These are phyloP conservation scores for Melanophora roralis DNA, from an alignment of 2,888 invertebrate species.

Conservation along the genomic window DNA sequence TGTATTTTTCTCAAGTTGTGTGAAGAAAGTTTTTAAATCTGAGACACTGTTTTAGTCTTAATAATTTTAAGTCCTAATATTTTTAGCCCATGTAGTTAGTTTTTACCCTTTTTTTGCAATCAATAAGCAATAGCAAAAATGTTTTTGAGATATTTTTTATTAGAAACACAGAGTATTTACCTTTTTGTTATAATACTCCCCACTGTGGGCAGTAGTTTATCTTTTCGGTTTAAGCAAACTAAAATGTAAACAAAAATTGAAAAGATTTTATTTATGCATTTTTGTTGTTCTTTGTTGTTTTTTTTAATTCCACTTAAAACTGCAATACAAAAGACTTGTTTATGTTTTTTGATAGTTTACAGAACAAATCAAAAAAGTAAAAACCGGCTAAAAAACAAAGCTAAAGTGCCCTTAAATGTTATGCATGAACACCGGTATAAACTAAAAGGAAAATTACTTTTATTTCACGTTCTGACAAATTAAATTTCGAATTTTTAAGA, in stretches of 20 bases:
- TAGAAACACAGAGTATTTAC: too few relatives aligned
- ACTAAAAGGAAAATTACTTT: background rate
- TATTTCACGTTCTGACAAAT: background rate
- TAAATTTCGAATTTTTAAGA: background rate
- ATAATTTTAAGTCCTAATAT: too few relatives aligned
- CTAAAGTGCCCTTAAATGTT: background rate
- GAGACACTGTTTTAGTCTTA: too few relatives aligned
- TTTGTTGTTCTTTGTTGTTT: constrained; percentile 17
- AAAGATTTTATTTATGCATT: too few relatives aligned
- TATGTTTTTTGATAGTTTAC: constrained; percentile 2
- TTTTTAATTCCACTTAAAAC: background rate
- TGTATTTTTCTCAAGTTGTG: too few relatives aligned
- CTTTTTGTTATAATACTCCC: too few relatives aligned
- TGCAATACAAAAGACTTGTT: constrained; percentile 27
- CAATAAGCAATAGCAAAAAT: too few relatives aligned
- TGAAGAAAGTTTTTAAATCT: too few relatives aligned
- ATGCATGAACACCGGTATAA: background rate
- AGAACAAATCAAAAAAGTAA: constrained; percentile 5
- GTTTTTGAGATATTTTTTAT: too few relatives aligned
- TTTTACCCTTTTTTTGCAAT: too few relatives aligned
- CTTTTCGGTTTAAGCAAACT: background rate
- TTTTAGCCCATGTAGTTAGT: too few relatives aligned
- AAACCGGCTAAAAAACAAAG: constrained; percentile 23
- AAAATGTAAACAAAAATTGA: constrained; percentile 45
- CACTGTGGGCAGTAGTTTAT: too few relatives aligned